Evolutionary conservation across 2,113 vertebrate genomes (phyloP), one percentile per base, ranked within the genome.

Genomic region (Perognathus longimembris): DNA sequence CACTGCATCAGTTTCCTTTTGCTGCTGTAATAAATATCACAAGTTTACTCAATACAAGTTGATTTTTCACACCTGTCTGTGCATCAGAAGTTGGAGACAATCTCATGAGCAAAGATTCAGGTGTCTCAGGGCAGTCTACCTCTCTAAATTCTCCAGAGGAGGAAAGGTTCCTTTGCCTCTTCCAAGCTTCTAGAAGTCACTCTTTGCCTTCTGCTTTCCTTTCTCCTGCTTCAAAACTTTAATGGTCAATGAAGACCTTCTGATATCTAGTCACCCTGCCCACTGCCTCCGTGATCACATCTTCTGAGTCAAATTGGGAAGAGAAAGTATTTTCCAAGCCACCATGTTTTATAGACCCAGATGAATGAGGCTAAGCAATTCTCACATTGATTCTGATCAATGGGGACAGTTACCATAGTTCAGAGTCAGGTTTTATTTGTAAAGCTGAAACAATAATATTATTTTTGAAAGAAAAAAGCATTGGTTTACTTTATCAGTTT

Each of bases 401-500:
- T 3, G 6, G 9, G 24, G 32, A 26, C 24, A n/a, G 50, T 91
- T 88, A 20, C 20, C 69, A 42, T 2, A 89, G 26, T 28, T 92
- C 40, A 63, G 36, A 82, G 69, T 81, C 38, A 82, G 15, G 67
- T 50, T 83, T 89, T 70, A 42, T 66, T 61, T 40, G 54, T 71
- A 89, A 93, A 89, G 71, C 61, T 50, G n/a, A 95, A 91, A 28
- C 24, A n/a, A 63, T n/a, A 70, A 45, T 83, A 50, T 84, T 81
- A 38, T 59, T 90, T 42, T 3, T 12, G 2, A 3, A 57, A 77
- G 4, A n/a, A 54, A 82, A 89, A 80, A 30, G 6, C n/a, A 76
- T 88, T 22, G 42, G 18, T 76, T 75, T 80, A 74, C 22, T 24
- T 90, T 64, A 82, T n/a, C 22, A 88, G 22, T 92, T 40, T 92